Conservation (phyloP, 2,113 vertebrate species). For the Corythaixoides concolor region DNA sequence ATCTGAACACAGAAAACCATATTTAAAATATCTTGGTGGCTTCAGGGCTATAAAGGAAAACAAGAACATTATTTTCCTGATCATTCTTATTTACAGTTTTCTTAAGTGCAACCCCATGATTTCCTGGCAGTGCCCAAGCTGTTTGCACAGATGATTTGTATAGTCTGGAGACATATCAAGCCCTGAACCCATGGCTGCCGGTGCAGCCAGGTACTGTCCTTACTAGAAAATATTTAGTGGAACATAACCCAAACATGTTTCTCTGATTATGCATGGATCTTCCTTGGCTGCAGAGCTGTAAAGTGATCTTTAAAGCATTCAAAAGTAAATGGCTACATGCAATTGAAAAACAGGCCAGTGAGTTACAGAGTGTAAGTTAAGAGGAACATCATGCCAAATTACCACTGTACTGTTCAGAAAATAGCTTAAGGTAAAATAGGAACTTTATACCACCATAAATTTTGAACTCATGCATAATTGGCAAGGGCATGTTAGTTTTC, state of each 20-base stretch:
- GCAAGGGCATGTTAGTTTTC: background rate
- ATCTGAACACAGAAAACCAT: background rate
- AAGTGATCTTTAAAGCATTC: background rate
- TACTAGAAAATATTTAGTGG: background rate
- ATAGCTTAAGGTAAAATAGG: background rate
- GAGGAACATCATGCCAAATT: background rate
- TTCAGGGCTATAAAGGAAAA: background rate
- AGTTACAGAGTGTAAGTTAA: background rate
- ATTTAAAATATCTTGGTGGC: background rate
- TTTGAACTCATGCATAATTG: background rate
- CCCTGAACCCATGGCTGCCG: background rate
- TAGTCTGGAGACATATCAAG: rapidly evolving
- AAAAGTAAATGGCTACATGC: background rate
- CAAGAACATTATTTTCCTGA: background rate
- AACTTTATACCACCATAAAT: background rate
- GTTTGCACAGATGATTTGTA: background rate
- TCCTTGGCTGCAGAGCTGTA: background rate
- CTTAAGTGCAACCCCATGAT: background rate
- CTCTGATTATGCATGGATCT: background rate
- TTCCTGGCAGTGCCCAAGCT: background rate
- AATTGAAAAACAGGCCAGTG: background rate
- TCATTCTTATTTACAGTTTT: background rate
- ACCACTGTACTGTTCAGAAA: background rate
- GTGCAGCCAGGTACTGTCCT: background rate
- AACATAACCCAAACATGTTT: background rate